These are phyloP conservation scores for Acanthosoma haemorrhoidale DNA, from an alignment of 2,888 invertebrate species.

Conservation along the genomic window DNA sequence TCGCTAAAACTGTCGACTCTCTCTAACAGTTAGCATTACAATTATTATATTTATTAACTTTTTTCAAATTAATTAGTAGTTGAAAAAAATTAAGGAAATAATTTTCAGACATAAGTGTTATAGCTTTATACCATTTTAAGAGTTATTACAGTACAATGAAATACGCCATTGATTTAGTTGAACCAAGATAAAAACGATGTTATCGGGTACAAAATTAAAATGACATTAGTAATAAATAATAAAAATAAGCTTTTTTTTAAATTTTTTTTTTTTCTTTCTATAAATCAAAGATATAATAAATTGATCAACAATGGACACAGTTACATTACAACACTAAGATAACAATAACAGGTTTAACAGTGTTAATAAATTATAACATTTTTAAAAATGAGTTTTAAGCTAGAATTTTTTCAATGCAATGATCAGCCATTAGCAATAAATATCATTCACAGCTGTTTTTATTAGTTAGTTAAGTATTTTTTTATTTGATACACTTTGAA, in stretches of 20 bases:
- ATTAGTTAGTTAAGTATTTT: constrained; percentile 13
- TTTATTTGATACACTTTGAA: neutral
- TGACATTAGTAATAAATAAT: neutral
- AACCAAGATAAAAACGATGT: too few relatives aligned
- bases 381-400: neutral
- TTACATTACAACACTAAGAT: constrained; percentile 36
- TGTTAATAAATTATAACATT: constrained; percentile 28
- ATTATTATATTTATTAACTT: too few relatives aligned
- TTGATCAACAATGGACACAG: constrained; percentile 37
- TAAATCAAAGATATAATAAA: constrained; percentile 28
- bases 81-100: too few relatives aligned
- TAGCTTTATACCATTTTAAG: too few relatives aligned
- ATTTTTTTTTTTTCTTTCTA: neutral
- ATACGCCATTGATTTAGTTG: too few relatives aligned
- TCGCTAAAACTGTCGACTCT: too few relatives aligned
- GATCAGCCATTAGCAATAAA: constrained; percentile 2
- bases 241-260: constrained; percentile 9
- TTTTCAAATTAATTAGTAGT: too few relatives aligned
- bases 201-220: neutral
- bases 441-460: neutral
- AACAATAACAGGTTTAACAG: constrained; percentile 36
- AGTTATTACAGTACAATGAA: too few relatives aligned
- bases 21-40: too few relatives aligned
- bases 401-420: neutral
- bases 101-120: too few relatives aligned